Base-by-base conservation (phyloP, 2,113 vertebrate species). In the Oxyura jamaicensis region DNA sequence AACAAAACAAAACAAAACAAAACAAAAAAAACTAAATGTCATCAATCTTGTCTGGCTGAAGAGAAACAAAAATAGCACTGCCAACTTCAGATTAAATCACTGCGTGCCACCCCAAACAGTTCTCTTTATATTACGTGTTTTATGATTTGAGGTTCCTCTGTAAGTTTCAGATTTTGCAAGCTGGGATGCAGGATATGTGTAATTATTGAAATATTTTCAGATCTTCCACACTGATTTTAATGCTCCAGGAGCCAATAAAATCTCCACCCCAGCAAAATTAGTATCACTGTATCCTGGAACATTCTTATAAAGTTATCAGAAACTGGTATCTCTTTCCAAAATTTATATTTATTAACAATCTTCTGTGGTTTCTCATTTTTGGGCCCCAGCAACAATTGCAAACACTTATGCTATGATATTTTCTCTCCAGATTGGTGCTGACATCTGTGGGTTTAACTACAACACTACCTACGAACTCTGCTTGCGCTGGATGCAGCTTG, bases 371-470 rank as follows among this genome's bases (percentile, higher is more conserved):
- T 71, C 26, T 74, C 29, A 42, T 31, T 10, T 86, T 58, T 19
- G 10, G 17, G 35, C 6, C 25, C 62, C 44, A 17, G 11, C 56
- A n/a, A n/a, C 33, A 75, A 25, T 33, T 52, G 77, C 46, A 78
- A 81, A 14, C 41, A 44, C 9, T 60, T 58, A 33, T 8, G 6
- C 19, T 29, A 10, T 5, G 6, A 14, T 52, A 31, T 96, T 97
- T 83, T 80, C 79, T 84, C 41, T 58, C 25, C 96, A 99, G 99
- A 98, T 99, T 1, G 99, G 98, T 41, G 99, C 98, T 26, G 99
- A 99, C 95, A 99, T 99, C 95, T 99, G 99, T 92, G 98, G 98
- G 22, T 99, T 99, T 97, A 98, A 98, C 86, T 98, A 98, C 33
- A 60, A 99, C 95, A 93, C 96, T 25, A 76, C 83, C 28, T 99